phyloP scores from a whole-genome alignment of 2,797 vertebrate genomes.

The Odontamblyopus lacepedii region DNA sequence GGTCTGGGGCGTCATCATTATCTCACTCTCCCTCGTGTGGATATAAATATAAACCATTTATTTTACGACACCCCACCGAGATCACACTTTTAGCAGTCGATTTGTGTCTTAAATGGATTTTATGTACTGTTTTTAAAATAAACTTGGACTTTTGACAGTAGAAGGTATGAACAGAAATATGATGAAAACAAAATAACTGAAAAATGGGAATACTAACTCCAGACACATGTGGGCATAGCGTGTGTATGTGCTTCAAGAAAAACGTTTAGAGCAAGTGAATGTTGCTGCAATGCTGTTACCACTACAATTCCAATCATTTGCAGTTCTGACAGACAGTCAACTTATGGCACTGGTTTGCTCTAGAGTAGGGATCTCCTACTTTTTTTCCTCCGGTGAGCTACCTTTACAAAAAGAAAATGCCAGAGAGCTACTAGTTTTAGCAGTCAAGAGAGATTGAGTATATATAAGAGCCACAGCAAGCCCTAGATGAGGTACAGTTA shows the following conservation, averaged over 20 bases:
- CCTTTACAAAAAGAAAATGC: no score
- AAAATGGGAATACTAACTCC: not conserved
- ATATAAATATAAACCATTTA: constrained; percentile 15
- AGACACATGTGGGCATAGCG: not conserved
- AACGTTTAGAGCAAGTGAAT: not conserved
- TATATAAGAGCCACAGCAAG: no score
- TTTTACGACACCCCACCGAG: constrained; percentile 2
- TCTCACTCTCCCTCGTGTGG: constrained; percentile 9
- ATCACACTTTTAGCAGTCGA: not conserved
- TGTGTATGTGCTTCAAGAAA: not conserved
- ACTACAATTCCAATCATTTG: no score
- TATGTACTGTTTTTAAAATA: not conserved
- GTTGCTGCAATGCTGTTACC: no score
- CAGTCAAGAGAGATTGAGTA: no score
- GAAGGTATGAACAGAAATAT: not conserved
- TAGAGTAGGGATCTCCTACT: no score
- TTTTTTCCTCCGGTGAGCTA: no score
- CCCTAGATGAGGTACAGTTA: no score
- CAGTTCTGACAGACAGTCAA: no score
- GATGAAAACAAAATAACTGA: not conserved
- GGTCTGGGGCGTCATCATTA: constrained; percentile 5
- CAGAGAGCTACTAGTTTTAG: no score
- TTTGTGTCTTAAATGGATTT: not conserved
- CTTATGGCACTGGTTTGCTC: no score
- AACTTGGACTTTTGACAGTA: not conserved